These are phyloP conservation scores for Rattus rattus DNA, from an alignment of 2,113 vertebrate species.

Conservation along the genomic window DNA sequence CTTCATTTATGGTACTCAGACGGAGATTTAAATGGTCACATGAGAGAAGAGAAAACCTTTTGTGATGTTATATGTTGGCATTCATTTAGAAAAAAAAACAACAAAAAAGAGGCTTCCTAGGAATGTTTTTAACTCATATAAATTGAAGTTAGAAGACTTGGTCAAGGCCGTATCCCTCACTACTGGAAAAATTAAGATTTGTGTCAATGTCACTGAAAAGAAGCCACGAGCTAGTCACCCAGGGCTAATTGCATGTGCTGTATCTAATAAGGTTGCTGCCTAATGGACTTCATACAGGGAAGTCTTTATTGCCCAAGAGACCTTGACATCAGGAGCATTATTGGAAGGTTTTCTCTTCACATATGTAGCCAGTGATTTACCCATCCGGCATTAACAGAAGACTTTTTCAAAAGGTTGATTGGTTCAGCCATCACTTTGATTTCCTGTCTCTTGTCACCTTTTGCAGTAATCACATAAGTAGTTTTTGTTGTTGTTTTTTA, in stretches of 20 bases:
- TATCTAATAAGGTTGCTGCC: conserved; percentile 74
- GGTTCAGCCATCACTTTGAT: conserved; percentile 74
- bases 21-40: not conserved
- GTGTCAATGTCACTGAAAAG: conserved; percentile 43
- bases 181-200: conserved; percentile 66
- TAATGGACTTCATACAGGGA: conserved; percentile 69
- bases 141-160: conserved; percentile 46
- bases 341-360: conserved; percentile 53
- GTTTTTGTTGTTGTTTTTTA: conserved; percentile 75
- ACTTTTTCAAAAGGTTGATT: conserved; percentile 75
- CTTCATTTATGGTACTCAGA: not conserved
- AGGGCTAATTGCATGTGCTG: conserved; percentile 57
- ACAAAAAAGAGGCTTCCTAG: not conserved
- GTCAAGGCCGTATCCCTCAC: conserved; percentile 25
- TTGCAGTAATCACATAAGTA: conserved; percentile 77
- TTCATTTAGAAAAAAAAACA: not conserved
- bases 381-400: conserved; percentile 39
- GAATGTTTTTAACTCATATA: conserved; percentile 36
- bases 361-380: conserved; percentile 61
- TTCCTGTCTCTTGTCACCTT: conserved; percentile 74
- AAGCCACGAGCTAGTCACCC: conserved; percentile 60
- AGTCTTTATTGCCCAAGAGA: conserved; percentile 73
- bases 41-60: not conserved
- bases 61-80: not conserved
- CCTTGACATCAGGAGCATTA: conserved; percentile 69